These are phyloP conservation scores for Donacobius atricapilla DNA, from an alignment of 2,113 vertebrate genomes.

Conservation along the genomic window DNA sequence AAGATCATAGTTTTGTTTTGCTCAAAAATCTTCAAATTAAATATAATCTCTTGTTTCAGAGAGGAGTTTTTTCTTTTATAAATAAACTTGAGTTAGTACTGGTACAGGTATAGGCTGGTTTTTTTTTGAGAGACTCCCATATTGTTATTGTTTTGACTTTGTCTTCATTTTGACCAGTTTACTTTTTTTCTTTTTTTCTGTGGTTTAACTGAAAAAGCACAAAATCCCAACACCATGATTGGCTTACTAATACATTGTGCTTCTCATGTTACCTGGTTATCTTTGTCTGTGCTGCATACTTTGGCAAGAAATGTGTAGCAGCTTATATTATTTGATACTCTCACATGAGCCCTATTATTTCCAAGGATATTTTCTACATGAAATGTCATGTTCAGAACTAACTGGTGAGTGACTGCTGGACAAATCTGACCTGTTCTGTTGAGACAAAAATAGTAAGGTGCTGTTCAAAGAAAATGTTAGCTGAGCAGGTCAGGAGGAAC, in stretches of 20 bases:
- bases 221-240: neutral
- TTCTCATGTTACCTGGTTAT: neutral
- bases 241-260: neutral
- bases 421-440: neutral
- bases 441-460: neutral
- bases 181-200: neutral
- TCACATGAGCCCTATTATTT: neutral
- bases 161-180: neutral
- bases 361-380: neutral
- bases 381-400: neutral
- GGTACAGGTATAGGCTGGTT: rapidly evolving
- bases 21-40: neutral
- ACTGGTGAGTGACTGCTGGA: neutral
- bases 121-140: neutral
- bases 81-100: neutral
- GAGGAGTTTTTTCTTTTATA: neutral
- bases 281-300: neutral
- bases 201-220: neutral
- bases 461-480: neutral
- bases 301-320: neutral
- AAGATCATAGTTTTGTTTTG: neutral
- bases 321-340: neutral
- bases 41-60: neutral
- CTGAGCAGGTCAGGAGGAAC: neutral
- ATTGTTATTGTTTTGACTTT: neutral